Evolutionary conservation across 2,113 vertebrate genomes (phyloP).

Genomic region (Papio anubis): DNA sequence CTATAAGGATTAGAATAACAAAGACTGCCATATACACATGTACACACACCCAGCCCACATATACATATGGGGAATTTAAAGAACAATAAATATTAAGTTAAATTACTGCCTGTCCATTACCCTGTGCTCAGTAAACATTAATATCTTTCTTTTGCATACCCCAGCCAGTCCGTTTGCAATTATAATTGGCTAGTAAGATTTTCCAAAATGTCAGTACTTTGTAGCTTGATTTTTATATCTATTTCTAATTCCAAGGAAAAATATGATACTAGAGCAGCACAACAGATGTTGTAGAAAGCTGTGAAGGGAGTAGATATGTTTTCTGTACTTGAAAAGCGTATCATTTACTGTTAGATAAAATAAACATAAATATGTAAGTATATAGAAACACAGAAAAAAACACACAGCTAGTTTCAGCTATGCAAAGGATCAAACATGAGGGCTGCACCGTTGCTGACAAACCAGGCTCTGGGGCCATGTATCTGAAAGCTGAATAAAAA

Average conservation of each 20-base stretch:
- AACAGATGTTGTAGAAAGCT: neutral
- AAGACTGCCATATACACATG: neutral
- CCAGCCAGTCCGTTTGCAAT: neutral
- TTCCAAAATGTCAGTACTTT: conserved; percentile 8
- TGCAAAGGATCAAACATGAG: conserved; percentile 12
- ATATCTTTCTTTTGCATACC: neutral
- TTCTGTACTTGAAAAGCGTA: conserved; percentile 10
- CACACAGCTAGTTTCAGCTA: neutral
- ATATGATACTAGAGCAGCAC: neutral
- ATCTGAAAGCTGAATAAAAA: conserved; percentile 45
- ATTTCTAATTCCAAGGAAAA: neutral
- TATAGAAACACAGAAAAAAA: conserved; percentile 17
- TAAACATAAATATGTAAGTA: conserved; percentile 36
- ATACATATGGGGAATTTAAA: neutral
- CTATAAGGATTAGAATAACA: neutral
- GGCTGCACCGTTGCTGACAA: neutral
- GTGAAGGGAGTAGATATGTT: neutral
- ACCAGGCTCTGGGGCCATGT: neutral
- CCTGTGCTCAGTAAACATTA: conserved; percentile 2
- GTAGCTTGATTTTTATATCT: conserved; percentile 23
- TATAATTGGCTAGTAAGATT: neutral
- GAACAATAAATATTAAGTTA: neutral
- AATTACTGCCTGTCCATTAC: neutral
- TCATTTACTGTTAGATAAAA: neutral
- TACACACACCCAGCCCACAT: neutral